These are phyloP conservation scores for Hypercompe scribonia DNA, from an alignment of 2,888 invertebrate genomes.

Conservation along the genomic window DNA sequence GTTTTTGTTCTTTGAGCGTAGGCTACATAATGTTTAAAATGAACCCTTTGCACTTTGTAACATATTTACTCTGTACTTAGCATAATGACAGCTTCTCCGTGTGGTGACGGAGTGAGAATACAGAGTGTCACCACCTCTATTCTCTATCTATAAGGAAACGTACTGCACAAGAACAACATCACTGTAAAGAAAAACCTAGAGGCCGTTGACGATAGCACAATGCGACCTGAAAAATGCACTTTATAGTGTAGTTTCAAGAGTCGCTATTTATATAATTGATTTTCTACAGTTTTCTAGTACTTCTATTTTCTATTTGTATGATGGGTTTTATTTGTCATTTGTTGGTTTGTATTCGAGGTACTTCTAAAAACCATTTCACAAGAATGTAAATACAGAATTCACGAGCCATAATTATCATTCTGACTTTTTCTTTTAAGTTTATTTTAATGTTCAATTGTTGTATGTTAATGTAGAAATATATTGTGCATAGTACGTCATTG, in stretches of 20 bases:
- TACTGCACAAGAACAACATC: no score
- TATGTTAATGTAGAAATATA: not conserved
- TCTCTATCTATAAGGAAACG: no score
- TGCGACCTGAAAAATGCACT: not conserved
- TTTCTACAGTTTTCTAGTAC: not conserved
- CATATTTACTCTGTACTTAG: no score
- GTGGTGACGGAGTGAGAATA: no score
- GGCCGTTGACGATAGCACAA: no score
- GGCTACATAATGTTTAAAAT: no score
- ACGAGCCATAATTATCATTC: not conserved
- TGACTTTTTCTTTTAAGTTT: not conserved
- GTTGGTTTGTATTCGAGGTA: not conserved
- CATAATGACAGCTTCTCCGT: no score
- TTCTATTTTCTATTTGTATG: no score
- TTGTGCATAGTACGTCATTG: not conserved
- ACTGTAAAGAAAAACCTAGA: no score
- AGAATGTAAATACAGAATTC: not conserved
- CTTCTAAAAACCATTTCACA: not conserved
- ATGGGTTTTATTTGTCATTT: not conserved
- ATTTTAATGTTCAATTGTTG: constrained; percentile 20
- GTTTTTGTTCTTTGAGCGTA: no score
- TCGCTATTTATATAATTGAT: not conserved
- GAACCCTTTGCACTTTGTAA: no score
- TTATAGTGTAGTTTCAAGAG: not conserved
- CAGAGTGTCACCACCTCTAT: no score